Evolutionary conservation across 2,888 invertebrate species (phyloP), one percentile per base, ranked within the genome.

Genomic region (Oconnorella tubifera): DNA sequence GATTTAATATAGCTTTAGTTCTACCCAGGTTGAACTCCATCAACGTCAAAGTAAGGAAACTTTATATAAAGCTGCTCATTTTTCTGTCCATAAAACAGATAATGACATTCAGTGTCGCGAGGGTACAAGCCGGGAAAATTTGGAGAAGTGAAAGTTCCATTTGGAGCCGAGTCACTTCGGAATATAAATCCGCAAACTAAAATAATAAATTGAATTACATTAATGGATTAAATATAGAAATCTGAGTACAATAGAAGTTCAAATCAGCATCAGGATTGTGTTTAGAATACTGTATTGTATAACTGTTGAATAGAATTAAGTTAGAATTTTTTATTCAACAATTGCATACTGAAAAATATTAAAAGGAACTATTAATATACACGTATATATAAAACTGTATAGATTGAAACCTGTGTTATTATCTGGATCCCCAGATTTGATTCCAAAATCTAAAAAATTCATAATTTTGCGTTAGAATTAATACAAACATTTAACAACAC

Each of bases 21-120:
- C n/a, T n/a, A n/a, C 95, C 74, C 75, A 63, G 92, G 94, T 75
- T 89, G 85, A 66, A 95, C 90, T 70, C 96, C 97, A 83, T 97
- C 96, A 55, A 97, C 90, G 61, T 89, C 89, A 82, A 92, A 92
- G 81, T 91, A 90, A 79, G 88, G 88, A 84, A 92, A 92, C 75
- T 88, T 85, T 78, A 94, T 87, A 85, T 91, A 90, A 72, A 94
- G 89, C 76, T 90, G 85, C 82, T 96, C 93, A 73, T 89, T 89
- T 19, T 32, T 49, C 70, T 89, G 85, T 51, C 93, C 94, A 77
- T 89, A 89, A 83, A 96, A 95, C 78, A 93, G 91, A 83, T 92
- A 95, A 76, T 90, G 88, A 83, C 95, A 96, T 75, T 88, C 88
- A 62, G 90, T 88, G 76, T 89, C 87, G 31, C 88, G 83, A 57